Percentiles rank a stretch among this genome's conserved stretches.
Evolutionary conservation across 1,140 invertebrate genomes (phyloP).

Genomic region (Orius insidiosus): DNA sequence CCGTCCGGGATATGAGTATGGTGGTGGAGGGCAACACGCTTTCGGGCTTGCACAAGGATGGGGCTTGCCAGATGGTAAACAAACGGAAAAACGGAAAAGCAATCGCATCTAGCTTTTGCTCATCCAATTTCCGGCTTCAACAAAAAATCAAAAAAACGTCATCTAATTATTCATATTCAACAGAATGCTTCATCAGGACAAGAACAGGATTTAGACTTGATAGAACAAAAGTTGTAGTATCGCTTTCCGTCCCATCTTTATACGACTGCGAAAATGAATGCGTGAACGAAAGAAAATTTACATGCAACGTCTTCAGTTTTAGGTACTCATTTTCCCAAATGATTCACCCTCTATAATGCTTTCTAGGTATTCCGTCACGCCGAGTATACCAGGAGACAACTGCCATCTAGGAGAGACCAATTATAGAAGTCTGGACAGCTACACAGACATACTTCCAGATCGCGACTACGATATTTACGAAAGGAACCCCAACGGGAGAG

Average conservation of each 20-base stretch:
- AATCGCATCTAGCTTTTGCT: background rate
- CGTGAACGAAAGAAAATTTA: constrained; percentile 45
- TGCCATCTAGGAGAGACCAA: constrained; percentile 52
- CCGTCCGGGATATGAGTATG: background rate
- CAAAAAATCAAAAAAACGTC: background rate
- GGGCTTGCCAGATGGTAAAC: constrained; percentile 15
- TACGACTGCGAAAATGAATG: constrained; percentile 57
- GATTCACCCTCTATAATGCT: background rate
- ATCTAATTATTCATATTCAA: constrained; percentile 16
- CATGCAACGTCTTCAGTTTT: constrained; percentile 56
- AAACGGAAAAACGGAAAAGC: background rate
- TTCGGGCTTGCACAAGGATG: constrained; percentile 13
- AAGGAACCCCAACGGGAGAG: constrained; percentile 31
- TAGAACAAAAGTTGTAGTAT: constrained; percentile 41
- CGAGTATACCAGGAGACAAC: constrained; percentile 36
- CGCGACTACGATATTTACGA: constrained; percentile 63
- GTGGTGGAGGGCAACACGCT: constrained; percentile 13
- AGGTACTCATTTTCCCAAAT: constrained; percentile 28
- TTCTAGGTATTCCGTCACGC: constrained; percentile 26
- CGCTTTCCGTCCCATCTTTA: constrained; percentile 41
- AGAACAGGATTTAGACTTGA: constrained; percentile 52
- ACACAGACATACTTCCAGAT: constrained; percentile 50
- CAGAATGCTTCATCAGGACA: constrained; percentile 55
- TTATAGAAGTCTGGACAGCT: constrained; percentile 46
- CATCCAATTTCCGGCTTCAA: background rate